Evolutionary conservation across 2,888 invertebrate genomes (phyloP).

Genomic region (Fragum sueziense): DNA sequence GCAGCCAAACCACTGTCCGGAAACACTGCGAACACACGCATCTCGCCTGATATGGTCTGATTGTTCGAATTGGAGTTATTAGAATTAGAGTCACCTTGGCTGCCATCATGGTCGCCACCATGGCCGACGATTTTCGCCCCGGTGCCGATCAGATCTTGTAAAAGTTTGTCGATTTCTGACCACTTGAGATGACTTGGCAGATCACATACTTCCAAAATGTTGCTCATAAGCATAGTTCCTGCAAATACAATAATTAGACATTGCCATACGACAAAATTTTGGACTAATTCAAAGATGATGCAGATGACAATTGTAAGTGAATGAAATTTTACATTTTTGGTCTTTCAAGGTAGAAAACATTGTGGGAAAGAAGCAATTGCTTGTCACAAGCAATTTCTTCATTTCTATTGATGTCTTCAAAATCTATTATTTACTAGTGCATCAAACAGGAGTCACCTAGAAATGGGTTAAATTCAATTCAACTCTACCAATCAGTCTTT

Average conservation of each 20-base stretch:
- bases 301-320: too few species aligned
- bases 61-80: slow-evolving; percentile 54
- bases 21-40: slow-evolving; percentile 60
- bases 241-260: neutral
- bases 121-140: slow-evolving; percentile 61
- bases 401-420: too few species aligned
- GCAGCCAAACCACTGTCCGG: slow-evolving; percentile 49
- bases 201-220: slow-evolving; percentile 65
- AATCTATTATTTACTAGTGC: too few species aligned
- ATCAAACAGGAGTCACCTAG: too few species aligned
- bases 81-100: slow-evolving; percentile 44
- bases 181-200: slow-evolving; percentile 45
- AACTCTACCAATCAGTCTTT: too few species aligned
- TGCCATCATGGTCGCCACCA: slow-evolving; percentile 41
- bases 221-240: slow-evolving; percentile 41
- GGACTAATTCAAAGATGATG: too few species aligned
- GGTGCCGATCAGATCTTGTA: slow-evolving; percentile 52
- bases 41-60: slow-evolving; percentile 57
- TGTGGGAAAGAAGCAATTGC: neutral
- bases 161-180: slow-evolving; percentile 57
- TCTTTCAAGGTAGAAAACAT: neutral
- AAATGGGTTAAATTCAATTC: too few species aligned
- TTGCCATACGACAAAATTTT: neutral
- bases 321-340: too few species aligned
- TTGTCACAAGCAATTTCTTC: neutral